Base-by-base conservation (phyloP, 2,113 vertebrate genomes). In the Microtus montanus region DNA sequence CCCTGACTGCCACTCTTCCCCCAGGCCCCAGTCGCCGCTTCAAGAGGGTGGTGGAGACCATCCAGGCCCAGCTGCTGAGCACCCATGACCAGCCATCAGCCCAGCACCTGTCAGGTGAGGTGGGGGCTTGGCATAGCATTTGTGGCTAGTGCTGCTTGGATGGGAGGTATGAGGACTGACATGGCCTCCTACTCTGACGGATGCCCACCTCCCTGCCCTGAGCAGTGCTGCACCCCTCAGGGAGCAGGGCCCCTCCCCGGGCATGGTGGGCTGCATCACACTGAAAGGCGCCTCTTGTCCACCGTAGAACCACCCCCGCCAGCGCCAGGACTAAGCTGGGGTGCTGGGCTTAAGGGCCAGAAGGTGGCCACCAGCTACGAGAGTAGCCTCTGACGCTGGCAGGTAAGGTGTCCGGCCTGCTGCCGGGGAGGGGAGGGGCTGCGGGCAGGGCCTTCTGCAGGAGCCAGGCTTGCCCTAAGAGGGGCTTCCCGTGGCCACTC, bases 1-100 rank as follows among this genome's bases (percentile, higher is more conserved):
- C 2, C 10, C 0, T 85, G 47, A 92, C 78, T 0, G 28, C 8
- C 30, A 33, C 0, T 24, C 86, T 80, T 78, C 26, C 91, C 85
- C 9, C 96, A 99, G 99, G 99, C 98, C 99, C 99, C 54, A 99
- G 99, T 97, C 99, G 99, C 95, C 99, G 99, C 96, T 99, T 99
- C 97, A 99, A 99, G 98, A 99, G 99, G 97, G 99, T 99, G 96
- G 99, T 99, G 97, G 99, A 99, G 99, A 99, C 99, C 85, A 99
- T 99, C 98, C 99, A 99, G 98, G 99, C 99, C 95, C 99, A 99
- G 98, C 99, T 99, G 98, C 99, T 99, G 98, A 99, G 99, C 98
- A 99, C 99, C 98, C 99, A 99, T 15, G 99, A 99, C 97, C 99
- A 99, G 98, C 99, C 99, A 5, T 99, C 99, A 22, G 99, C 99